A percentile compares a stretch with the other conserved stretches of the same genome.
These are phyloP conservation scores for Drosophila azteca DNA, from an alignment of 1,140 invertebrate genomes.

Conservation along the genomic window DNA sequence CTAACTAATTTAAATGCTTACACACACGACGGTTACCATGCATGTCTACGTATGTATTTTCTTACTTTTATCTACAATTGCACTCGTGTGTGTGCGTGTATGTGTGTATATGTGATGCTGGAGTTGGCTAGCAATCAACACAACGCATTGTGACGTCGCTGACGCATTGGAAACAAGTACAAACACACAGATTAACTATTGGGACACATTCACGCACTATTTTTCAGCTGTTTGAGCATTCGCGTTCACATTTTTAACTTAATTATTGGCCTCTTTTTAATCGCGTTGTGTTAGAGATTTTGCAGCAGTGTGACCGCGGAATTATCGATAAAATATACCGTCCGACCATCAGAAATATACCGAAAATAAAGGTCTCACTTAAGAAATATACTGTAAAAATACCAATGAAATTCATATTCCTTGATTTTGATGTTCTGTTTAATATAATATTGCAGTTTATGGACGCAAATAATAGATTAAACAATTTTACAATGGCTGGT, in stretches of 20 bases:
- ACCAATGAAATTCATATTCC: too few relatives aligned
- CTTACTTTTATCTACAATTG: conserved; percentile 60
- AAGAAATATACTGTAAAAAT: too few relatives aligned
- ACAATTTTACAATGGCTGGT: too few relatives aligned
- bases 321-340: too few relatives aligned
- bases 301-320: too few relatives aligned
- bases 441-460: too few relatives aligned
- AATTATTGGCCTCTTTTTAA: conserved; percentile 61
- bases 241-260: conserved; percentile 71
- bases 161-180: conserved; percentile 39
- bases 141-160: conserved; percentile 25
- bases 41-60: conserved; percentile 59
- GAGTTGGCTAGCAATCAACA: conserved; percentile 60
- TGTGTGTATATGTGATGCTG: conserved; percentile 68
- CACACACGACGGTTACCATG: conserved; percentile 30
- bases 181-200: conserved; percentile 47
- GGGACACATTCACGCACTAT: conserved; percentile 52
- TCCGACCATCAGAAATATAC: too few relatives aligned
- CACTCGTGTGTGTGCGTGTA: conserved; percentile 35
- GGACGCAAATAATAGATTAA: too few relatives aligned
- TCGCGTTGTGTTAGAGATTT: too few relatives aligned
- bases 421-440: too few relatives aligned
- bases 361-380: too few relatives aligned
- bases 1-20: conserved; percentile 71
- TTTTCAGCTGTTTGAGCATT: conserved; percentile 40